Conservation (phyloP, 1,140 invertebrate species). For the Caenorhabditis elegans region WBcel235 BX284605.5:10930501-10931000, state of each 20-base stretch:
- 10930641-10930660: neutral
- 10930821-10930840: slow-evolving; percentile 6
- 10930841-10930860: neutral
- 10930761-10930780: neutral
- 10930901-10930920: neutral
- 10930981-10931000: slow-evolving; percentile 1
- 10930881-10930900: neutral
- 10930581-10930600: neutral
- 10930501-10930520: neutral
- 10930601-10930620: no score
- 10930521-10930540: neutral
- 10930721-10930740: no score
- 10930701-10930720: no score
- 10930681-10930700: neutral
- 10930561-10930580: neutral
- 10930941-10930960: slow-evolving; percentile 17
- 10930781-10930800: neutral
- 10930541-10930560: neutral
- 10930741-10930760: neutral
- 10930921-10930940: neutral
- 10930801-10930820: neutral
- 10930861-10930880: slow-evolving; percentile 23
- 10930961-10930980: neutral
- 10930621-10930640: no score
- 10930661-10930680: neutral